These are phyloP conservation scores for Blastomussa wellsi DNA, from an alignment of 92 coral and sea anemone species.

Conservation along the genomic window DNA sequence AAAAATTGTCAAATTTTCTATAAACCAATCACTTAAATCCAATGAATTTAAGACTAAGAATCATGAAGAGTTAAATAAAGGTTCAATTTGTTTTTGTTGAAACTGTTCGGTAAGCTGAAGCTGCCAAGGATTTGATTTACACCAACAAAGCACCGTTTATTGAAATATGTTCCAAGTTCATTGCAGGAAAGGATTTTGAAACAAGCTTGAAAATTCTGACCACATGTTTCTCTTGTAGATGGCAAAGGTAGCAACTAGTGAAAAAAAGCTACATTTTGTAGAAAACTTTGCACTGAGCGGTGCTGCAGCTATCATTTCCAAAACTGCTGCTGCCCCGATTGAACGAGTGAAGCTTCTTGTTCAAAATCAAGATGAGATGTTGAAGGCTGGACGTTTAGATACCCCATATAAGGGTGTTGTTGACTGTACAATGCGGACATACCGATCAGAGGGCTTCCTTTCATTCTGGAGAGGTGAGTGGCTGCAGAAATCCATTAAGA, in stretches of 20 bases:
- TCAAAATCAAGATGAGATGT: slow-evolving; percentile 99
- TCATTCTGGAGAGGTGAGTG: slow-evolving; percentile 97
- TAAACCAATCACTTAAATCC: too few relatives aligned
- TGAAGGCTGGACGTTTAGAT: slow-evolving; percentile 81
- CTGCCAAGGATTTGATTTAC: too few relatives aligned
- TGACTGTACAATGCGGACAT: slow-evolving; percentile 88
- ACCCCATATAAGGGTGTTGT: slow-evolving; percentile 92
- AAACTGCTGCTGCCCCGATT: slow-evolving; percentile 97
- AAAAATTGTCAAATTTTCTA: too few relatives aligned
- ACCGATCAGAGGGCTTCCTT: slow-evolving; percentile 81
- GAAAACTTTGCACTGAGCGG: slow-evolving; percentile 99
- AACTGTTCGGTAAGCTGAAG: too few relatives aligned
- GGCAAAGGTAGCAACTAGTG: slow-evolving; percentile 59
- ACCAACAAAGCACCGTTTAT: too few relatives aligned
- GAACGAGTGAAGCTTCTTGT: slow-evolving; percentile 96
- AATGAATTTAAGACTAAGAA: too few relatives aligned
- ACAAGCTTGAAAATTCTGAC: background rate
- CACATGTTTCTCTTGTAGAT: slow-evolving; percentile 31
- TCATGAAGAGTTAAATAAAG: too few relatives aligned
- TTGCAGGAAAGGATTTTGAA: too few relatives aligned
- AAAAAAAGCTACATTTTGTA: slow-evolving; percentile 82
- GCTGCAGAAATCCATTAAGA: background rate
- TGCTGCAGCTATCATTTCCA: slow-evolving; percentile 96
- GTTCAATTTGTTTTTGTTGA: too few relatives aligned
- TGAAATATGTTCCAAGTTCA: too few relatives aligned